Percentiles rank a stretch among this genome's conserved stretches.
Conservation (phyloP, 2,797 vertebrate genomes). For the Halcyon smyrnensis region DNA sequence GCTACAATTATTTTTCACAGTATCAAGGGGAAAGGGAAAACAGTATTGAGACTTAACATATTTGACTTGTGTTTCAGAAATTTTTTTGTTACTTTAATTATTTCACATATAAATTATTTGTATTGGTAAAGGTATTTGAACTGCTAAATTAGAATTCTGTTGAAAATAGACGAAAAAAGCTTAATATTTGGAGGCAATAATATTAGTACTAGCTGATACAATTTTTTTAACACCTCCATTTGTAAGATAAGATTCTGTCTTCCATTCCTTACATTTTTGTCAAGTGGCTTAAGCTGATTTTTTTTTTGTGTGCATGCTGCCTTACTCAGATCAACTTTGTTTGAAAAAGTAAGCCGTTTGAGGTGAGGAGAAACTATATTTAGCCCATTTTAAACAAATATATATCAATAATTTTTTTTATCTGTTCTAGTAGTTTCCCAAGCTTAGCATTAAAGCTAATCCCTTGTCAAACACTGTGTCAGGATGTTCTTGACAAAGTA, state of each 20-base stretch:
- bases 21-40: not conserved
- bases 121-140: not conserved
- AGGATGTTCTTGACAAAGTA: constrained; percentile 10
- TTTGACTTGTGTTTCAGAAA: not conserved
- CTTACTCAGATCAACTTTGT: not conserved
- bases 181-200: not conserved
- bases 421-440: not conserved
- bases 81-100: not conserved
- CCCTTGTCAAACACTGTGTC: constrained; percentile 2
- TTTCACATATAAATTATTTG: not conserved
- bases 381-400: not conserved
- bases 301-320: not conserved
- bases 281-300: not conserved
- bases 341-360: constrained; percentile 11
- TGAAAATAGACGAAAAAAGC: constrained; percentile 1
- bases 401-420: too few relatives aligned
- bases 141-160: not conserved
- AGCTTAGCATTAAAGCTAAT: not conserved
- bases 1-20: not conserved
- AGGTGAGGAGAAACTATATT: constrained; percentile 11
- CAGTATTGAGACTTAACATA: not conserved
- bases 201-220: not conserved
- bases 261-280: not conserved
- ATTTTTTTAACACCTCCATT: not conserved
- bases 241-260: not conserved